Base-by-base conservation (phyloP, 2,888 invertebrate species). In the Erebia epiphron region DNA sequence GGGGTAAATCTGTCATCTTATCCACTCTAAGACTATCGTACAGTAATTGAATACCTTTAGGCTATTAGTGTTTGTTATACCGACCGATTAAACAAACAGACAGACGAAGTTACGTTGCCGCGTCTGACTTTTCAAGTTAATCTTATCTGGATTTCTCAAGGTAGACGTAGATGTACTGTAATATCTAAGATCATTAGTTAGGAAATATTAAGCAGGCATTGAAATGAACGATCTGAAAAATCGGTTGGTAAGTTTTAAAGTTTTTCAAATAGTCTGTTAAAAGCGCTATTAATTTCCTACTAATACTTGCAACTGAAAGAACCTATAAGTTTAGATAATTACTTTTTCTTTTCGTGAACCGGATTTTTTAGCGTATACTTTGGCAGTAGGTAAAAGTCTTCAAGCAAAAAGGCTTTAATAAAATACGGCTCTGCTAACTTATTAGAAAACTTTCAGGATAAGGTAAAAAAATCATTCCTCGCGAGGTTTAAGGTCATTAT, bases 401-500 rank as follows among this genome's bases (percentile, higher is more conserved):
- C 16, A 10, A 43, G 16, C 18, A 26, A 50, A n/a, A 50, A 26
- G n/a, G 5, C 26, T 35, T 64, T 64, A 64, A 52, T 50, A 41
- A 52, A 16, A 35, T 50, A 52, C 63, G 49, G n/a, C 10, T 35
- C 21, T 49, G 21, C n/a, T 63, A 63, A 63, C 49, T 49, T 63
- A 50, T 49, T 50, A 63, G 13, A n/a, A 26, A 63, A 63, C 35
- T 54, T 54, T 2, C 35, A 41, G n/a, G 41, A 50, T 64, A 60
- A 65, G 35, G 63, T 54, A 62, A 56, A 57, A 21, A 63, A 63
- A 63, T 54, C 16, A 64, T 41, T 50, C 64, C 41, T 18, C 64
- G 21, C 18, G 13, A 58, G 50, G 69, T 69, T 35, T 64, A 56
- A 63, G 69, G 35, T 50, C 69, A 65, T 69, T 58, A 64, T 63